These are phyloP conservation scores for Alitta virens DNA, from an alignment of 2,888 invertebrate species.

Conservation along the genomic window DNA sequence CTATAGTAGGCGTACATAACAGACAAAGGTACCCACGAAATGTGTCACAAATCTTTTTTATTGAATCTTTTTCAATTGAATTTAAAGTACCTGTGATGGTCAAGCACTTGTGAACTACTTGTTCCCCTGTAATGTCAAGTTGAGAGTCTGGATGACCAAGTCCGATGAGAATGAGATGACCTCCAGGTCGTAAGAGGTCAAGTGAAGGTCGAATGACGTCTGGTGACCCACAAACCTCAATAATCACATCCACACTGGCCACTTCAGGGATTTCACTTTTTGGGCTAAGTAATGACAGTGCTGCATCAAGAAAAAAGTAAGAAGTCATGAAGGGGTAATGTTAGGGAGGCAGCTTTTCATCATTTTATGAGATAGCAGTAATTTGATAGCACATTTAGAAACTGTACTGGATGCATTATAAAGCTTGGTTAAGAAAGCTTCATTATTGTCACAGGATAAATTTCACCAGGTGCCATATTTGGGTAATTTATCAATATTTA, in stretches of 20 bases:
- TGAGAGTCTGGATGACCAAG: constrained; percentile 25
- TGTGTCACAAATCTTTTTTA: too few species aligned
- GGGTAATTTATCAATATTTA: too few species aligned
- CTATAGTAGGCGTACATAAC: too few species aligned
- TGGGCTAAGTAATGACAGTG: background rate
- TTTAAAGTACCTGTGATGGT: constrained; percentile 20
- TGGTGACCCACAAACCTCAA: constrained; percentile 24
- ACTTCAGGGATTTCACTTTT: background rate
- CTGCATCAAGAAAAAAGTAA: background rate
- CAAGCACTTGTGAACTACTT: constrained; percentile 26
- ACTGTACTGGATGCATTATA: background rate
- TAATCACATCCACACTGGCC: constrained; percentile 20
- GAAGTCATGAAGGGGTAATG: background rate
- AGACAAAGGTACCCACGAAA: too few species aligned
- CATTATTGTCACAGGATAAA: too few species aligned
- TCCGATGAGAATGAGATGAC: constrained; percentile 23
- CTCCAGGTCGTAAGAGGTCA: constrained; percentile 23
- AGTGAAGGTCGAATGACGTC: constrained; percentile 18
- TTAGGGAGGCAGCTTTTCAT: background rate
- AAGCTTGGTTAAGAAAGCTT: too few species aligned
- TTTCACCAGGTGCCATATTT: too few species aligned
- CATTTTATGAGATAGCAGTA: background rate
- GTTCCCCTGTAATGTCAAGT: constrained; percentile 22
- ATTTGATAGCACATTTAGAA: background rate
- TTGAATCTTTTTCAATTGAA: too few species aligned